phyloP scores from a whole-genome alignment of 2,888 invertebrate genomes.

The Cataglyphis livida region DNA sequence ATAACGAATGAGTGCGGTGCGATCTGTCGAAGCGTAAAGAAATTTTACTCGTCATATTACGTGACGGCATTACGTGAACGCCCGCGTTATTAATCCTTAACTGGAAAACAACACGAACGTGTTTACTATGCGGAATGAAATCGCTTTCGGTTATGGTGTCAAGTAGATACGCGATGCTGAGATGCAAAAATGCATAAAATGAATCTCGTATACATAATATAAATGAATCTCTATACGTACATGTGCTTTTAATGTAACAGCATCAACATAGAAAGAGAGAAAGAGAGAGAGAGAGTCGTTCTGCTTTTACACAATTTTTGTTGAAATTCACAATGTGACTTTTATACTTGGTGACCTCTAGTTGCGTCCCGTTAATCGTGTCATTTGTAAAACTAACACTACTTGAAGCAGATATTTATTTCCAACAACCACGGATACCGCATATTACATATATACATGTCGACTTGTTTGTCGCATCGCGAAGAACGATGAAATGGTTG shows the following conservation, averaged over 20 bases:
- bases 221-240: not conserved
- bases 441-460: not conserved
- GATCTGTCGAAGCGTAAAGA: slow-evolving; percentile 41
- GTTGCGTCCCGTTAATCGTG: not conserved
- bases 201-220: not conserved
- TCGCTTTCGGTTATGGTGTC: not conserved
- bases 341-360: not conserved
- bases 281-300: too few species aligned
- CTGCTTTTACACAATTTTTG: not conserved
- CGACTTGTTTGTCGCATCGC: not conserved
- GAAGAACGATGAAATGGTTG: slow-evolving; percentile 16
- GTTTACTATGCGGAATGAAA: not conserved
- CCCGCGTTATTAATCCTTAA: slow-evolving; percentile 38
- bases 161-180: not conserved
- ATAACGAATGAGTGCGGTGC: slow-evolving; percentile 1
- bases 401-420: slow-evolving; percentile 6
- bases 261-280: too few species aligned
- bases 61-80: slow-evolving; percentile 1
- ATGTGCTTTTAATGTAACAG: too few species aligned
- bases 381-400: not conserved
- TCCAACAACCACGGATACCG: not conserved
- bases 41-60: slow-evolving; percentile 21
- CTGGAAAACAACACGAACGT: not conserved
- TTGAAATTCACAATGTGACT: not conserved
- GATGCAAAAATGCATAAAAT: not conserved